Evolutionary conservation across 1,140 invertebrate genomes (phyloP).

Genomic region (Scaptomyza hsui): DNA sequence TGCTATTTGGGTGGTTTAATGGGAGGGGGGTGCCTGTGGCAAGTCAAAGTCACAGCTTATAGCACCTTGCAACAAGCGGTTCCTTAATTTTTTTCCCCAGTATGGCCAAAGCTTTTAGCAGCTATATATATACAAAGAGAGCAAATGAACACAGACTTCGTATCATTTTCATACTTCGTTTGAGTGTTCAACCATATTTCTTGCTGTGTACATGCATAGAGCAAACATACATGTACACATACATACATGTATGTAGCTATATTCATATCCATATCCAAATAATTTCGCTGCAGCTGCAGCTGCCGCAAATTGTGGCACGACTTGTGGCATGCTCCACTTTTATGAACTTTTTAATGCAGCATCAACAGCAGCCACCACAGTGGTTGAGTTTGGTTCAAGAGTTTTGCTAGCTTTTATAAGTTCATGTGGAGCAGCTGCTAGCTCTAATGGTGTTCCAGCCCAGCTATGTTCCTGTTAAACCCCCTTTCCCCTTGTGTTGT

Average conservation of each 20-base stretch:
- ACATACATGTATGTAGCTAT: constrained; percentile 49
- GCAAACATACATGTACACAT: constrained; percentile 13
- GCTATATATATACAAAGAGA: constrained; percentile 3
- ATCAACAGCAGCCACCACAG: constrained; percentile 1
- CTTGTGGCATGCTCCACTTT: constrained; percentile 81
- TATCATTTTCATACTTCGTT: too few relatives aligned
- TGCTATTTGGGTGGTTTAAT: constrained; percentile 44
- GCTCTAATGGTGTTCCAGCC: constrained; percentile 2
- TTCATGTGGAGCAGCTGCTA: constrained; percentile 49
- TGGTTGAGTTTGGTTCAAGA: constrained; percentile 20
- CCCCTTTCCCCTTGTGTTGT: constrained; percentile 1
- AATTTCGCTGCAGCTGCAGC: constrained; percentile 62
- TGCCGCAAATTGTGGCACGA: constrained; percentile 80
- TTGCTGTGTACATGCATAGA: too few relatives aligned
- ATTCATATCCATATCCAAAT: constrained; percentile 77
- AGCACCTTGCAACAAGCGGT: constrained; percentile 63
- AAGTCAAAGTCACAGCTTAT: constrained; percentile 68
- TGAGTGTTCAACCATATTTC: too few relatives aligned
- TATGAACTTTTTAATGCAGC: constrained; percentile 82
- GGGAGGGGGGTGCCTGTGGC: constrained; percentile 24
- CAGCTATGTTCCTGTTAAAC: background rate
- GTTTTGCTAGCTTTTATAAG: constrained; percentile 51
- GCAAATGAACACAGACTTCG: too few relatives aligned
- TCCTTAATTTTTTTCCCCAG: constrained; percentile 11
- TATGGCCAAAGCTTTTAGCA: constrained; percentile 26